Base-by-base conservation (phyloP, 2,888 invertebrate species). In the Synergus gifuensis region DNA sequence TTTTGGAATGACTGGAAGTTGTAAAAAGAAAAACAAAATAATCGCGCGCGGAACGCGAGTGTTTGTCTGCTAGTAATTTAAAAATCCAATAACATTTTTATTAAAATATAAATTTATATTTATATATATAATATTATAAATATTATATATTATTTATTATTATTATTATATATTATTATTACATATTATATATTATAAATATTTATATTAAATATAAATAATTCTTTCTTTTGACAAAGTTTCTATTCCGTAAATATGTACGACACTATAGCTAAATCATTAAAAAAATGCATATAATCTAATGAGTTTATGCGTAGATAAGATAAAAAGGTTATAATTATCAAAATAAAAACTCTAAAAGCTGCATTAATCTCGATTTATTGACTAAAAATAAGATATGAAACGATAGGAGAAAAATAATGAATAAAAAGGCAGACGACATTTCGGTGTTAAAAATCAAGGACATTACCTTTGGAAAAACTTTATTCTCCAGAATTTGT, bases 401-500 rank as follows among this genome's bases (percentile, higher is more conserved):
- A 22, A 22, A 22, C 22, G 1, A 22, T 22, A 1, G 22, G 1
- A 22, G 76, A 64, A 46, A n/a, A 67, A 44, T 12, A 11, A 28
- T 60, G 73, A 54, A 81, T 0, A 69, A 49, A 49, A 0, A 18
- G 4, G 44, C 18, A 1, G 9, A 46, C 22, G 22, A 16, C 28
- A 28, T 28, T 28, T 22, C 1, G 22, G 16, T 2, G 14, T 54
- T 46, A n/a, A n/a, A 54, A 11, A n/a, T 2, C 0, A 7, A 54
- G 22, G 16, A 58, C 12, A 18, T 83, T 90, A 93, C 93, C 90
- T 92, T 85, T 93, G 91, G 76, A 92, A 90, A 85, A 93, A 93
- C 85, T 93, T 93, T 0, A 88, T 90, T 82, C 91, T 93, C 94
- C 94, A 94, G 16, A 93, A 88, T 82, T 91, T 91, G 83, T 93